A percentile compares a stretch with the other conserved stretches of the same genome.
phyloP scores from a whole-genome alignment of 2,113 vertebrate species.

The Cisticola juncidis region DNA sequence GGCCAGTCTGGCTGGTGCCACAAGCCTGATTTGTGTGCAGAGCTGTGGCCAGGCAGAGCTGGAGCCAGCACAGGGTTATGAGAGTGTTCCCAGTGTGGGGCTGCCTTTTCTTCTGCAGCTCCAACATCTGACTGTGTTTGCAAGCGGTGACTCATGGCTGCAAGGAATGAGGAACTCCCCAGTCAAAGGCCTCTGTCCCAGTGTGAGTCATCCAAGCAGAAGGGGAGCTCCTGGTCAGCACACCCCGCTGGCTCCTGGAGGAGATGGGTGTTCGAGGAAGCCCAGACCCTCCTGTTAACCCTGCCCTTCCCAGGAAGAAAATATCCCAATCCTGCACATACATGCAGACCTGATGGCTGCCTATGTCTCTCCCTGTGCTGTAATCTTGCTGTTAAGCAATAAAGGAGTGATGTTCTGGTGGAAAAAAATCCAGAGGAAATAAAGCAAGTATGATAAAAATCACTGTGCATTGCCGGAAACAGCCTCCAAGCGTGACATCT shows the following conservation, averaged over 20 bases:
- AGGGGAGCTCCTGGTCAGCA: not conserved
- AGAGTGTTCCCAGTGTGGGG: not conserved
- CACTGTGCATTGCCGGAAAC: not conserved
- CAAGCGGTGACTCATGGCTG: not conserved
- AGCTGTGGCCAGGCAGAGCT: not conserved
- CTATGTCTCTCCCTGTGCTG: not conserved
- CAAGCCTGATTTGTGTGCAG: rapidly evolving
- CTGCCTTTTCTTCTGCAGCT: not conserved
- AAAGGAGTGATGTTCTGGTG: not conserved
- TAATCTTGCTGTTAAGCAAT: not conserved
- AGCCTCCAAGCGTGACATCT: not conserved
- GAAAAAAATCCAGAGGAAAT: not conserved
- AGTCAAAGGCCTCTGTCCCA: not conserved
- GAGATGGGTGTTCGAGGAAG: not conserved
- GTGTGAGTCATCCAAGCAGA: not conserved
- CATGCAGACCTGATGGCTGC: rapidly evolving
- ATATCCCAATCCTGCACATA: not conserved
- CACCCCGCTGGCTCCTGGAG: not conserved
- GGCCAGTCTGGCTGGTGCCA: not conserved
- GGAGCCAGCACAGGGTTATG: not conserved
- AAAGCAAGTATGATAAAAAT: not conserved
- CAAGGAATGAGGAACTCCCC: not conserved
- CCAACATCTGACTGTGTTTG: not conserved
- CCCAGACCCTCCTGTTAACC: not conserved
- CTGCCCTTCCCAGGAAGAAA: not conserved